A percentile compares a stretch with the other conserved stretches of the same genome.
Evolutionary conservation across 2,888 invertebrate genomes (phyloP).

Genomic region (Carabus problematicus): DNA sequence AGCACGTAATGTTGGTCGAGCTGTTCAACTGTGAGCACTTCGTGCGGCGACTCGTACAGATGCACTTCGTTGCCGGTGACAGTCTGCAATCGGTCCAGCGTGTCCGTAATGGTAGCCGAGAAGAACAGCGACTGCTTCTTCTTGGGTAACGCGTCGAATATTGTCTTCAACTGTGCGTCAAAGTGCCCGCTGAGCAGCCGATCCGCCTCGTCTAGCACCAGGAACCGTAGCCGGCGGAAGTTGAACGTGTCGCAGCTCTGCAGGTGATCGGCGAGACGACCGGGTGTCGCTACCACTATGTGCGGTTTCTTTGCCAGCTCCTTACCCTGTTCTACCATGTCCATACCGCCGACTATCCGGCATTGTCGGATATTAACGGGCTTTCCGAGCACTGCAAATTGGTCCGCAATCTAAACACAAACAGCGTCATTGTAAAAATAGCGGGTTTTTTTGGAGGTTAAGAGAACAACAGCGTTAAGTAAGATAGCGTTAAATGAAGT

Average conservation of each 20-base stretch:
- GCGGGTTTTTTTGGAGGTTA: no score
- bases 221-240: slow-evolving; percentile 78
- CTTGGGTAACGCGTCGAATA: slow-evolving; percentile 78
- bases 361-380: slow-evolving; percentile 82
- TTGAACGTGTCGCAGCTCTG: slow-evolving; percentile 85
- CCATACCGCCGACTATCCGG: slow-evolving; percentile 94
- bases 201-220: slow-evolving; percentile 98
- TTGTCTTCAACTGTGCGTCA: slow-evolving; percentile 81
- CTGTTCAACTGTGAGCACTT: slow-evolving; percentile 84
- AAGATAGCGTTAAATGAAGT: neutral
- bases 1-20: slow-evolving; percentile 92
- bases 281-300: slow-evolving; percentile 96
- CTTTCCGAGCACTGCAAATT: slow-evolving; percentile 91
- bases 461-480: no score
- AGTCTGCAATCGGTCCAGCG: slow-evolving; percentile 71
- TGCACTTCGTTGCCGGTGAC: slow-evolving; percentile 68
- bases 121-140: slow-evolving; percentile 88
- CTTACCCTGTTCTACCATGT: slow-evolving; percentile 87
- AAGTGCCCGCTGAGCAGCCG: slow-evolving; percentile 80
- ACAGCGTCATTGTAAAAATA: no score
- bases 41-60: slow-evolving; percentile 74
- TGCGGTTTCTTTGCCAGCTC: slow-evolving; percentile 88
- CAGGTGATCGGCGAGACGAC: slow-evolving; percentile 91
- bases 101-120: slow-evolving; percentile 95
- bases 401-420: slow-evolving; percentile 84